phyloP scores from a whole-genome alignment of 2,113 vertebrate genomes.

The Odocoileus hemionus region DNA sequence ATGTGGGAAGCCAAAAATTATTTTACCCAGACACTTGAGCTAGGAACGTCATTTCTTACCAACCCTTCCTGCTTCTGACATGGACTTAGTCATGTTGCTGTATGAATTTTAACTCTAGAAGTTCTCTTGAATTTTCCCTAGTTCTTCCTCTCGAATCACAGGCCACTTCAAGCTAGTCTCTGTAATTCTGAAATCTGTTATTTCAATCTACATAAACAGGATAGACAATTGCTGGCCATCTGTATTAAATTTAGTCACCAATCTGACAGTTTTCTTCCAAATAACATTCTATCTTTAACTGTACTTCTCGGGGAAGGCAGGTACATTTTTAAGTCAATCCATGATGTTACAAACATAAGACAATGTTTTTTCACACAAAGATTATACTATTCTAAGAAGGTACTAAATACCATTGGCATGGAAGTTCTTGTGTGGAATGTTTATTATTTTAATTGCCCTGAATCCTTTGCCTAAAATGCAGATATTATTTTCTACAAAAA shows the following conservation, averaged over 20 bases:
- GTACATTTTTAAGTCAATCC: not conserved
- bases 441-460: not conserved
- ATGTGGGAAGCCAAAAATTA: not conserved
- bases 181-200: not conserved
- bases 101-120: not conserved
- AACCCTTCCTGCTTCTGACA: not conserved
- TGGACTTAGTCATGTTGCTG: rapidly evolving
- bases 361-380: not conserved
- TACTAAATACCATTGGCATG: not conserved
- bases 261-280: not conserved
- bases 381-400: not conserved
- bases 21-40: not conserved
- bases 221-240: not conserved
- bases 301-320: not conserved
- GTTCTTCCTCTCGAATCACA: not conserved
- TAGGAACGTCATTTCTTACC: not conserved
- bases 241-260: not conserved
- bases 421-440: not conserved
- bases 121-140: not conserved
- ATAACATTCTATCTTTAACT: not conserved
- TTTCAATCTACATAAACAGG: not conserved
- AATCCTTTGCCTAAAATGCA: not conserved
- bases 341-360: not conserved
- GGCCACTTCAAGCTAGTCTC: not conserved
- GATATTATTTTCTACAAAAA: not conserved